These are phyloP conservation scores for Drosophila helvetica DNA, from an alignment of 2,888 invertebrate species.

Conservation along the genomic window DNA sequence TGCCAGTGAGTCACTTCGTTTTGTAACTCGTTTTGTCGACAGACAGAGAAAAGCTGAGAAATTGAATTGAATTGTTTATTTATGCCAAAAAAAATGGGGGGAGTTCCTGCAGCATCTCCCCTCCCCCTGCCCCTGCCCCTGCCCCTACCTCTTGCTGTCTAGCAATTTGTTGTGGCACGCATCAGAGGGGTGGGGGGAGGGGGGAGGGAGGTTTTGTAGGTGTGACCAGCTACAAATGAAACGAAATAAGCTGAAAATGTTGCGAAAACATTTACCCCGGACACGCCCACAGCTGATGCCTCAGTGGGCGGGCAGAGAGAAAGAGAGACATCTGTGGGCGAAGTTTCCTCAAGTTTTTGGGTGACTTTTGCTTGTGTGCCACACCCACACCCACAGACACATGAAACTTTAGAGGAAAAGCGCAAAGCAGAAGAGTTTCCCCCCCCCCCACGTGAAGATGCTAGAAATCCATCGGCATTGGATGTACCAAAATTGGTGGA, in stretches of 20 bases:
- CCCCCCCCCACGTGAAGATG: conserved; percentile 3
- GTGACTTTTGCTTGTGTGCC: conserved; percentile 10
- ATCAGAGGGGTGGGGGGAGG: conserved; percentile 53
- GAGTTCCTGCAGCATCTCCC: conserved; percentile 3
- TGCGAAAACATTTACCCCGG: conserved; percentile 43
- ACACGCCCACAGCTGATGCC: conserved; percentile 51
- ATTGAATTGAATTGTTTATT: conserved; percentile 79
- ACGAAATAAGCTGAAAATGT: conserved; percentile 52
- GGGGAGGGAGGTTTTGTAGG: conserved; percentile 52
- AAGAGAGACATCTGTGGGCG: conserved; percentile 2
- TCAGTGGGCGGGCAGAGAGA: conserved; percentile 19
- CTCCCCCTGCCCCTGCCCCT: not conserved
- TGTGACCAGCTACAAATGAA: conserved; percentile 77
- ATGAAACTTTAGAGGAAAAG: conserved; percentile 28
- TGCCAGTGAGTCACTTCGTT: conserved; percentile 40
- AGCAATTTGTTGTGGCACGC: conserved; percentile 77
- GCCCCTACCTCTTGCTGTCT: not conserved
- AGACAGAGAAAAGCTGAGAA: conserved; percentile 49
- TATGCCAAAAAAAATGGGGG: conserved; percentile 59
- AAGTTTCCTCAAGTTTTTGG: conserved; percentile 30
- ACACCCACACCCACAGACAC: conserved; percentile 19
- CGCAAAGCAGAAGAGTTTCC: conserved; percentile 14
- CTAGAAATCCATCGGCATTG: not conserved
- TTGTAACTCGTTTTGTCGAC: conserved; percentile 68
- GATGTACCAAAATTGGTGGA: not conserved